phyloP scores from a whole-genome alignment of 2,888 invertebrate genomes.

The Athalia circularis region DNA sequence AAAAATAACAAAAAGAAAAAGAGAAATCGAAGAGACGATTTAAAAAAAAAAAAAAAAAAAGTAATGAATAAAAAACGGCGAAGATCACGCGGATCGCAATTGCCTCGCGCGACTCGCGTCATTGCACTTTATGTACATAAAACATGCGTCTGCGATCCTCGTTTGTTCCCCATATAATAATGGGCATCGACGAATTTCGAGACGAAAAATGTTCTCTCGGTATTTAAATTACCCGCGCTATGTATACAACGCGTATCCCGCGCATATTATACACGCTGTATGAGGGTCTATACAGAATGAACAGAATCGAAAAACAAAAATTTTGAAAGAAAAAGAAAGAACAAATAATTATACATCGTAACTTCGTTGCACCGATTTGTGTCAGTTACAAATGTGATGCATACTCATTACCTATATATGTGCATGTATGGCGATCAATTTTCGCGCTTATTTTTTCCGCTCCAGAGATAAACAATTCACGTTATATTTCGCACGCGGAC shows the following conservation, averaged over 20 bases:
- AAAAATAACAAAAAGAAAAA: too few species aligned
- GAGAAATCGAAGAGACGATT: neutral
- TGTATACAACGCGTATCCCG: neutral
- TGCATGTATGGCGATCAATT: neutral
- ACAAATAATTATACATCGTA: neutral
- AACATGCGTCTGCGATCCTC: neutral
- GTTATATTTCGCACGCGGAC: neutral
- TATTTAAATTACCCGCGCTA: conserved; percentile 19
- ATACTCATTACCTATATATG: neutral
- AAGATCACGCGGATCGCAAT: conserved; percentile 17
- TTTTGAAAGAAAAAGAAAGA: neutral
- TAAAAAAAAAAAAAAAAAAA: conserved; percentile 6
- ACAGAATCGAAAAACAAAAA: neutral
- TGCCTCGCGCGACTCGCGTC: conserved; percentile 24
- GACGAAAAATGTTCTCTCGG: neutral
- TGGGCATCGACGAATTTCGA: neutral
- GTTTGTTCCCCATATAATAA: conserved; percentile 1
- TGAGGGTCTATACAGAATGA: neutral
- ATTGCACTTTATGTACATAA: neutral
- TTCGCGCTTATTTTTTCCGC: conserved; percentile 16
- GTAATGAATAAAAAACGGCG: neutral
- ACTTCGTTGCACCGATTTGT: conserved; percentile 11
- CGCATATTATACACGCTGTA: too few species aligned
- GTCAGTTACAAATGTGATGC: conserved; percentile 15
- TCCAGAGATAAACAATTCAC: conserved; percentile 12